Base-by-base conservation (phyloP, 2,888 invertebrate species). In the Rhagium mordax region DNA sequence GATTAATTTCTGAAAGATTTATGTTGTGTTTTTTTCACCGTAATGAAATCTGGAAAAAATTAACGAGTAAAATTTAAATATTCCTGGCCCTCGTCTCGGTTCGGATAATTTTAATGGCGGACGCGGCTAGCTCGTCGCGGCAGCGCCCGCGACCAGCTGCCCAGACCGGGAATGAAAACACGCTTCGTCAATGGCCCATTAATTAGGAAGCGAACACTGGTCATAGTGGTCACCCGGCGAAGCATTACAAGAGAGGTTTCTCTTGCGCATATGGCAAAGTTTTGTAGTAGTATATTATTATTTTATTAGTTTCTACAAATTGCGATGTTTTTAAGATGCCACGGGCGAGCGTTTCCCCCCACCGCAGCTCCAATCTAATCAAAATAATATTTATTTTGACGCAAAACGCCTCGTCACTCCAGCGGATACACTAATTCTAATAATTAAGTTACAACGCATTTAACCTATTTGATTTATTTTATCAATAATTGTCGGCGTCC, bases 371-470 rank as follows among this genome's bases (percentile, higher is more conserved):
- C 24, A 15, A 57, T 27, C 3, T 24, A 27, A 24, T 24, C 24
- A 57, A 57, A 57, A 41, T 24, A 57, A 57, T 27, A 24, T 57
- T 57, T 57, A 27, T n/a, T 13, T 27, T 57, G 55, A 57, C 55
- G 55, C 7, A 27, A 57, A 57, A 3, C 2, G n/a, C 27, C 7
- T 27, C 27, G n/a, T 57, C 55, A 24, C 20, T 57, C n/a, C 5
- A 24, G 15, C 27, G 15, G 27, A 15, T 57, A 57, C 27, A 57
- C 27, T 57, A 5, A 13, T 53, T 1, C 55, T 41, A 41, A 33
- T 33, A 33, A 29, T 33, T n/a, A n/a, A n/a, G n/a, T n/a, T 41
- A 41, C 41, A n/a, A n/a, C 41, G 41, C 41, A 41, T 41, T 41
- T 41, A 41, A 41, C 41, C 3, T 41, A n/a, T 41, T 10, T 41